Evolutionary conservation across 1,140 invertebrate genomes (phyloP), one percentile per base, ranked within the genome.

Genomic region (Littorina saxatilis): DNA sequence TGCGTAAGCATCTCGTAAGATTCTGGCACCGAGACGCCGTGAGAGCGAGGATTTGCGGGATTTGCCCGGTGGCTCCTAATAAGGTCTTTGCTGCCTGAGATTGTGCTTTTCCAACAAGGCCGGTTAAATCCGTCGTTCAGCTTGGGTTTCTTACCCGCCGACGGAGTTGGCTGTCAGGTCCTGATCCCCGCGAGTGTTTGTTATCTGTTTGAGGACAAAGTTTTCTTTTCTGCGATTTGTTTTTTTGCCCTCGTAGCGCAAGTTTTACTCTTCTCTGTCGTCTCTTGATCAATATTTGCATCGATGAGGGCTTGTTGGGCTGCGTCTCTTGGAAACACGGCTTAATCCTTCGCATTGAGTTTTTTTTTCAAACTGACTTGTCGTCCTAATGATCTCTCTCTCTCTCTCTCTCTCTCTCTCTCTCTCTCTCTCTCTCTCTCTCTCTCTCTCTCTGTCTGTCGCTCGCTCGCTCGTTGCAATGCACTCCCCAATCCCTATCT

Each of bases 211-310:
- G 32, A 20, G 66, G 32, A 32, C 27, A 40, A 39, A 35, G 37
- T 68, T 47, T 47, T 17, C 17, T 47, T 17, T 47, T 17, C 2
- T 20, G 11, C 66, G 29, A 15, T 37, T 11, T 23, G 66, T 68
- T 35, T 39, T 66, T 68, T 68, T 32, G 37, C 61, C 61, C 27
- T 63, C 61, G 29, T 32, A 32, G 11, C 5, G 27, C n/a, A 35
- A 63, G 35, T 63, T 17, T 23, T 35, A 35, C 23, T 68, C 35
- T 68, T 66, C 29, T 29, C 29, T 17, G 29, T 66, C 35, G 4
- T 58, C n/a, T 50, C 55, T 58, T 58, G 66, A 68, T 68, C 66
- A 68, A 68, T 68, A 68, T 68, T 68, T 68, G 66, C 66, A 68
- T 68, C 66, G 39, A 35, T 39, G 37, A 5, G 39, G 39, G 66